phyloP scores from a whole-genome alignment of 2,113 vertebrate genomes.

The Erythrolamprus reginae region DNA sequence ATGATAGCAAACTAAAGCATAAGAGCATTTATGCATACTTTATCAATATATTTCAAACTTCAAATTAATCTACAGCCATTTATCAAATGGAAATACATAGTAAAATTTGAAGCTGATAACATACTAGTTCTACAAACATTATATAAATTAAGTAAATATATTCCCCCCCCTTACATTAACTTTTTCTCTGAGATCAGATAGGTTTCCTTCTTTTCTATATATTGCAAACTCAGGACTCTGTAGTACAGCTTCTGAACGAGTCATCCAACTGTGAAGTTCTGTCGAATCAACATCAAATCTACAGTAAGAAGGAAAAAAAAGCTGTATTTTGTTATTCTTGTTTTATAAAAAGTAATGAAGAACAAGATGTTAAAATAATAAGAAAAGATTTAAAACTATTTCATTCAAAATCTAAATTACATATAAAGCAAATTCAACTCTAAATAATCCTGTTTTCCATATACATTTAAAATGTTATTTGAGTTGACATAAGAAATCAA shows the following conservation, averaged over 20 bases:
- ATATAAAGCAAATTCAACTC: slow-evolving; percentile 6
- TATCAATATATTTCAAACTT: neutral
- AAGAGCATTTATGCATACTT: neutral
- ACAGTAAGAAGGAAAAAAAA: slow-evolving; percentile 29
- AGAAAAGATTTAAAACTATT: neutral
- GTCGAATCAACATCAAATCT: slow-evolving; percentile 96
- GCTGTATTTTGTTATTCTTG: neutral
- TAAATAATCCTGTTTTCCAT: neutral
- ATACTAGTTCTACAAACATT: neutral
- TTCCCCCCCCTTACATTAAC: slow-evolving; percentile 73
- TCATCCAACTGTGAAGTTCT: slow-evolving; percentile 98
- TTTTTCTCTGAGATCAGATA: slow-evolving; percentile 92
- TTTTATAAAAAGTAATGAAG: neutral
- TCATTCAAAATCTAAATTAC: neutral
- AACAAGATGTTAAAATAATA: neutral
- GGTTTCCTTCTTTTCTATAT: slow-evolving; percentile 86
- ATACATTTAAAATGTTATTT: neutral
- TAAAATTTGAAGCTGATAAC: neutral
- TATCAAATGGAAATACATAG: neutral
- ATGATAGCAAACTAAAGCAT: neutral
- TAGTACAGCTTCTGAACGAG: slow-evolving; percentile 89
- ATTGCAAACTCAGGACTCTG: slow-evolving; percentile 90
- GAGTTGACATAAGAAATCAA: neutral
- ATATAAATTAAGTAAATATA: neutral
- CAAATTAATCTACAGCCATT: neutral